A percentile compares a stretch with the other conserved stretches of the same genome.
Evolutionary conservation across 1,140 invertebrate genomes (phyloP).

Genomic region (Laupala kohalensis): DNA sequence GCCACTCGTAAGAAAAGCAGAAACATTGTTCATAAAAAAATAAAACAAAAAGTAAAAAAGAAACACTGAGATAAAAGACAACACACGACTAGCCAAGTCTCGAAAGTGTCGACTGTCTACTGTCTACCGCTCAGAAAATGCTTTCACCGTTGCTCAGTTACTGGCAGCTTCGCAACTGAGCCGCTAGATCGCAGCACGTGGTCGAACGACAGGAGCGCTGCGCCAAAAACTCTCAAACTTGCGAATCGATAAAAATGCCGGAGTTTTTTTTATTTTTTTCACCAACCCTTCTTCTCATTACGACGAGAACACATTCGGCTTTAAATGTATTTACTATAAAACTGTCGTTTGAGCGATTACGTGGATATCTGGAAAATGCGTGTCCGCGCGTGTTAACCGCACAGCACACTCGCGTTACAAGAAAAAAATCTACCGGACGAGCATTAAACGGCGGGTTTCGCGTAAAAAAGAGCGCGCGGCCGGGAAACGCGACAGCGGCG

Average conservation of each 20-base stretch:
- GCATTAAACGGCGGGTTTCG: background rate
- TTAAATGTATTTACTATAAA: background rate
- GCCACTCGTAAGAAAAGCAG: background rate
- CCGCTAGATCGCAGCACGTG: slow-evolving; percentile 7
- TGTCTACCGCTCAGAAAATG: slow-evolving; percentile 6
- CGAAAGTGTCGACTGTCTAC: slow-evolving; percentile 5
- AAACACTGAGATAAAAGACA: slow-evolving; percentile 5
- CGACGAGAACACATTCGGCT: background rate
- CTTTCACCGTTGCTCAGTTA: slow-evolving; percentile 2
- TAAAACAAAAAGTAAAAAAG: background rate
- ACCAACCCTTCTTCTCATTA: background rate
- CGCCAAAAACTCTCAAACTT: background rate
- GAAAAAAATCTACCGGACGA: background rate
- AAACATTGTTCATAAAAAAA: slow-evolving; percentile 7
- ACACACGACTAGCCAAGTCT: background rate
- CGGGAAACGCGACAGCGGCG: too few species aligned
- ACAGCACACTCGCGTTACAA: background rate
- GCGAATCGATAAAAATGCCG: slow-evolving; percentile 7
- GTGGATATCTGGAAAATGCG: background rate
- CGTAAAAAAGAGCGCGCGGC: too few species aligned
- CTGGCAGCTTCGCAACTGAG: background rate
- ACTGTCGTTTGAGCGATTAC: background rate
- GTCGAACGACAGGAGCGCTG: slow-evolving; percentile 2
- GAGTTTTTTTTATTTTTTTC: slow-evolving; percentile 3
- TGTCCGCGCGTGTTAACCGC: background rate